phyloP scores from a whole-genome alignment of 2,113 vertebrate genomes.

The Cyphomyrus plagiostoma region DNA sequence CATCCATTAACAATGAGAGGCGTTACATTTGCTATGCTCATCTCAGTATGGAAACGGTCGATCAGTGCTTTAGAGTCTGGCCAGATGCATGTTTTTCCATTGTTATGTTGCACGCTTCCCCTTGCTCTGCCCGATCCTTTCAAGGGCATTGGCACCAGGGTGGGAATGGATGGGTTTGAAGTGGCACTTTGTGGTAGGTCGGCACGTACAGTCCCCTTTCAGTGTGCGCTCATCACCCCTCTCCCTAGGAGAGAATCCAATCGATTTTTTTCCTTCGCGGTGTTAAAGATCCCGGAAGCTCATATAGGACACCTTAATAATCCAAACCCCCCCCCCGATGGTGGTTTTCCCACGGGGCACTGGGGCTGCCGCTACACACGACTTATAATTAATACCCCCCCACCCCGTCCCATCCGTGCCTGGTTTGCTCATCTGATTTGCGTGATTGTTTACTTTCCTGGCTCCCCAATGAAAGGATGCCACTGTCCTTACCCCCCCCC shows the following conservation, averaged over 20 bases:
- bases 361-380: neutral
- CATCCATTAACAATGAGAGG: neutral
- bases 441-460: neutral
- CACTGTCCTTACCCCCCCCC: neutral
- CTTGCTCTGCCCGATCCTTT: neutral
- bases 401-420: neutral
- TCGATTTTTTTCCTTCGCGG: neutral
- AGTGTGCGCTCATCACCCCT: neutral
- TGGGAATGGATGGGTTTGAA: neutral
- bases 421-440: neutral
- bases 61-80: neutral
- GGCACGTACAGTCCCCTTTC: neutral
- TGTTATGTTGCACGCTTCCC: neutral
- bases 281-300: neutral
- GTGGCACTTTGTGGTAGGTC: neutral
- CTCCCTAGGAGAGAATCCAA: neutral
- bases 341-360: neutral
- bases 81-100: neutral
- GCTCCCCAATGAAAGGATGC: neutral
- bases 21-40: neutral
- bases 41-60: neutral
- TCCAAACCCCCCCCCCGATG: neutral
- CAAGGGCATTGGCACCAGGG: neutral
- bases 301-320: neutral
- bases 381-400: neutral